Evolutionary conservation across 2,113 vertebrate genomes (phyloP).

Genomic region (Podilymbus podiceps): DNA sequence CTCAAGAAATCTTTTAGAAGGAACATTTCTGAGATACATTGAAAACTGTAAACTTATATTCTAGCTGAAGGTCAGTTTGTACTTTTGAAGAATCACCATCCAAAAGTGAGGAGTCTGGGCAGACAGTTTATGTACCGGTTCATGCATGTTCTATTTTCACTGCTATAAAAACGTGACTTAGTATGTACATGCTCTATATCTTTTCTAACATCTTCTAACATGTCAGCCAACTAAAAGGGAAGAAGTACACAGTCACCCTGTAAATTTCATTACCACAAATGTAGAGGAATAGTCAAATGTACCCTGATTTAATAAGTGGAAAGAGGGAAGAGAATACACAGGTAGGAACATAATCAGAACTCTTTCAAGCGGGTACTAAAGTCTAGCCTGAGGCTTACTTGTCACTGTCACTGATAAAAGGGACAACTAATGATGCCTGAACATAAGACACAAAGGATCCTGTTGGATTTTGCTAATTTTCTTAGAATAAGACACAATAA

Average conservation of each 20-base stretch:
- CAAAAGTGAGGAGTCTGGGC: background rate
- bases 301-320: constrained; percentile 44
- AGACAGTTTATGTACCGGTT: background rate
- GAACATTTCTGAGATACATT: background rate
- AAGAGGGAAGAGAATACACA: constrained; percentile 37
- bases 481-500: constrained; percentile 23
- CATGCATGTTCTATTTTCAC: background rate
- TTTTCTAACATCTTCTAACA: constrained; percentile 27
- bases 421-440: constrained; percentile 62
- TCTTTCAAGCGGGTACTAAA: constrained; percentile 45
- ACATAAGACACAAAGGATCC: constrained; percentile 52
- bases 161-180: constrained; percentile 18
- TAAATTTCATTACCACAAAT: constrained; percentile 19
- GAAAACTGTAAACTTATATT: background rate
- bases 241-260: constrained; percentile 10
- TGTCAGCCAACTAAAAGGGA: constrained; percentile 17
- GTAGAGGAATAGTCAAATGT: background rate
- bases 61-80: background rate
- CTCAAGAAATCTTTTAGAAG: background rate
- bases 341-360: constrained; percentile 38
- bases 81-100: background rate
- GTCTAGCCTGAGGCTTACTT: constrained; percentile 56
- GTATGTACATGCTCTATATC: background rate
- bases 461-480: constrained; percentile 53
- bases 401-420: constrained; percentile 56